phyloP scores from a whole-genome alignment of 2,113 vertebrate genomes.

The Oophaga pumilio region DNA sequence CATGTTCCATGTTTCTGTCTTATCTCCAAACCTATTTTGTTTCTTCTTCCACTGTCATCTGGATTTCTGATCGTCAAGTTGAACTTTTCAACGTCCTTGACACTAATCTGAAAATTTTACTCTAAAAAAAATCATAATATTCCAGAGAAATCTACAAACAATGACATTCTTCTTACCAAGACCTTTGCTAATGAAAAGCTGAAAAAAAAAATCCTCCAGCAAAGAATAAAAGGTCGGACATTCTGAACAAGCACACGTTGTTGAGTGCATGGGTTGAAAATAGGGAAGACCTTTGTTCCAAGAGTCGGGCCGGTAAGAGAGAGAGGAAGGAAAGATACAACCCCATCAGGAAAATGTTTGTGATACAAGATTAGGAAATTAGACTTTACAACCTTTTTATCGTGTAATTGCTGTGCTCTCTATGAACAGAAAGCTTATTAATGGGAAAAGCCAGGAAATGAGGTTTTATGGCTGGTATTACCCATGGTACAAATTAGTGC shows the following conservation, averaged over 20 bases:
- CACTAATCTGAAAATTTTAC: conserved; percentile 37
- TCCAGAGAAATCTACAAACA: conserved; percentile 5
- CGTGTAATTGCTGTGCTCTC: conserved; percentile 24
- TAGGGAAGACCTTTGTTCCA: conserved; percentile 48
- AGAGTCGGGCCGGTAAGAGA: conserved; percentile 21
- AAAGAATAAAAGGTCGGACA: conserved; percentile 6
- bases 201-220: background rate
- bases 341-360: conserved; percentile 31
- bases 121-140: background rate
- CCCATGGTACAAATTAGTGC: background rate
- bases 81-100: conserved; percentile 36
- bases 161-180: background rate
- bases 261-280: conserved; percentile 18
- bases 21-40: conserved; percentile 42
- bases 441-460: conserved; percentile 4
- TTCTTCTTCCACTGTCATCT: conserved; percentile 2
- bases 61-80: conserved; percentile 17
- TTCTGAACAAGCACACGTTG: conserved; percentile 17
- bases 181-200: conserved; percentile 31
- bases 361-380: conserved; percentile 45
- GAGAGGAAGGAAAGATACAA: conserved; percentile 53
- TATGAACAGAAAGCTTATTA: conserved; percentile 33
- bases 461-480: conserved; percentile 27
- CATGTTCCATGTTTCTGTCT: conserved; percentile 2
- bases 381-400: conserved; percentile 34